Conservation (phyloP, 2,797 vertebrate species). For the Pangasius larnaudii region DNA sequence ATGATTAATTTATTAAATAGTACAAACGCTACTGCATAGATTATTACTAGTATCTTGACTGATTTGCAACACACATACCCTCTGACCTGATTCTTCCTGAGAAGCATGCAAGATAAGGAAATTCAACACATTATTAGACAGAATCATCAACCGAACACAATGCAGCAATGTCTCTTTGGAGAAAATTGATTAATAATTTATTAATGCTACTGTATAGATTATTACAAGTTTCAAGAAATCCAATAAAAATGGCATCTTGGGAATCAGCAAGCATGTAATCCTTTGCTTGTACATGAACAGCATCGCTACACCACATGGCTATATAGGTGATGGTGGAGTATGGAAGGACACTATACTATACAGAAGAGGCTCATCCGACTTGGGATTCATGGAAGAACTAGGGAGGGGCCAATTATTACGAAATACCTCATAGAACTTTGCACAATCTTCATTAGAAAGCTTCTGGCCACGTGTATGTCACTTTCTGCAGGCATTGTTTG, state of each 20-base stretch:
- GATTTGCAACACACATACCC: constrained; percentile 61
- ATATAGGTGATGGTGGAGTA: constrained; percentile 24
- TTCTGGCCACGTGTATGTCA: constrained; percentile 83
- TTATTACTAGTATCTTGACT: neutral
- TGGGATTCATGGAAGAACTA: constrained; percentile 7
- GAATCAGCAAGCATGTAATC: neutral
- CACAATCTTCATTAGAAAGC: constrained; percentile 89
- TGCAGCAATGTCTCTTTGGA: neutral
- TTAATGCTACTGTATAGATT: neutral
- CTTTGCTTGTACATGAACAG: neutral
- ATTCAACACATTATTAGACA: constrained; percentile 27
- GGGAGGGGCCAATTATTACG: constrained; percentile 37
- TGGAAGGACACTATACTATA: constrained; percentile 26
- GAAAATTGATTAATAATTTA: neutral
- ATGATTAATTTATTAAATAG: neutral
- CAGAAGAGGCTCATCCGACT: constrained; percentile 5
- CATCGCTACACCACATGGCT: constrained; percentile 21
- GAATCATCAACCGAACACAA: neutral
- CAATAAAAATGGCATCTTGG: neutral
- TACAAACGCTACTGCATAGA: neutral
- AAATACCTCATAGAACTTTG: constrained; percentile 90
- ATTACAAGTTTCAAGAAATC: neutral
- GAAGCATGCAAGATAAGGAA: constrained; percentile 60
- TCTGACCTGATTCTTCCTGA: constrained; percentile 76
- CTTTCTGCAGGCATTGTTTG: constrained; percentile 82